These are phyloP conservation scores for Pogonocichla stellata DNA, from an alignment of 2,113 vertebrate species.

Conservation along the genomic window DNA sequence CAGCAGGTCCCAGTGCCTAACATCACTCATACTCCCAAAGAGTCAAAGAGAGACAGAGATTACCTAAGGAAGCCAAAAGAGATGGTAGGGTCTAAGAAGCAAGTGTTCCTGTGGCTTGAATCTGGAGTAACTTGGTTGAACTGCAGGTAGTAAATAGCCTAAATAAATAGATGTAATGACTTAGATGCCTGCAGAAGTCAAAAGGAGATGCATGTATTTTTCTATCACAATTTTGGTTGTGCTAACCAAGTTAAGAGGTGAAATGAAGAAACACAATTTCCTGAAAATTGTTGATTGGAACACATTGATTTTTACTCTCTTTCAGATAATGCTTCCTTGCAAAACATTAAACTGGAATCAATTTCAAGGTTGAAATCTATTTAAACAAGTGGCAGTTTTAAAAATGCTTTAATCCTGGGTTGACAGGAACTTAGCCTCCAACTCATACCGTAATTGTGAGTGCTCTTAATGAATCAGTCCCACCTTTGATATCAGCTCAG, in stretches of 20 bases:
- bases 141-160: neutral
- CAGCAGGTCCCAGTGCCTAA: neutral
- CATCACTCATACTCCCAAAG: neutral
- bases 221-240: neutral
- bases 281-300: neutral
- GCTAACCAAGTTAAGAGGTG: neutral
- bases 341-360: neutral
- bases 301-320: neutral
- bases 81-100: neutral
- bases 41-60: neutral
- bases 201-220: neutral
- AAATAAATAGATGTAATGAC: neutral
- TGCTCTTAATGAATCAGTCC: neutral
- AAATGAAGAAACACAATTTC: neutral
- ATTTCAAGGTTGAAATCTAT: neutral
- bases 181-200: neutral
- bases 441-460: neutral
- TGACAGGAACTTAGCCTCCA: neutral
- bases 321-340: neutral
- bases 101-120: neutral
- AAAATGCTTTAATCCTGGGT: neutral
- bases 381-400: neutral
- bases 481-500: conserved; percentile 11
- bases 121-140: neutral
- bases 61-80: neutral